These are phyloP conservation scores for Metellina segmentata DNA, from an alignment of 2,888 invertebrate genomes.

Conservation along the genomic window DNA sequence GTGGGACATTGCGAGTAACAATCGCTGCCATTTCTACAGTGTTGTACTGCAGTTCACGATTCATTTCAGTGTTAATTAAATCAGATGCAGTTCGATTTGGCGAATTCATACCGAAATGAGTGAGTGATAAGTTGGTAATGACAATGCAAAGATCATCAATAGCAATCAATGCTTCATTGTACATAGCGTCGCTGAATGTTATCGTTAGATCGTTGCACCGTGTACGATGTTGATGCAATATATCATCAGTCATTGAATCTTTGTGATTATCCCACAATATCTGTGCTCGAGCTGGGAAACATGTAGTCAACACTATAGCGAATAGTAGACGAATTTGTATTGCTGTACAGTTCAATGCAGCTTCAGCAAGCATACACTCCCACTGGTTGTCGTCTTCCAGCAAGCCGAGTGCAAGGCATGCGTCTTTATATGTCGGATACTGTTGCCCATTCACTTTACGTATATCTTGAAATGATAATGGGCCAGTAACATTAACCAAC, in stretches of 20 bases:
- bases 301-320: too few species aligned
- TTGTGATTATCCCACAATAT: too few species aligned
- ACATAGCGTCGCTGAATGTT: constrained; percentile 32
- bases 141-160: constrained; percentile 29
- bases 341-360: constrained; percentile 37
- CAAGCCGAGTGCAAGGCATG: constrained; percentile 39
- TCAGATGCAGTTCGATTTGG: too few species aligned
- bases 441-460: too few species aligned
- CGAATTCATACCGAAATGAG: too few species aligned
- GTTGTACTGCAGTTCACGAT: constrained; percentile 42
- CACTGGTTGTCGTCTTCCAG: constrained; percentile 45
- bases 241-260: too few species aligned
- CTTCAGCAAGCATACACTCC: constrained; percentile 39
- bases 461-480: too few species aligned
- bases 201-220: too few species aligned
- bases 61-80: too few species aligned
- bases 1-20: constrained; percentile 56
- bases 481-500: too few species aligned
- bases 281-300: too few species aligned
- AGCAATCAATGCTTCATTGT: constrained; percentile 48
- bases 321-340: constrained; percentile 28
- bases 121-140: constrained; percentile 9
- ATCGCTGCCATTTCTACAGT: constrained; percentile 53
- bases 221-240: too few species aligned
- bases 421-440: constrained; percentile 11